These are phyloP conservation scores for Clavelina lepadiformis DNA, from an alignment of 23 tunicate species.

Conservation along the genomic window DNA sequence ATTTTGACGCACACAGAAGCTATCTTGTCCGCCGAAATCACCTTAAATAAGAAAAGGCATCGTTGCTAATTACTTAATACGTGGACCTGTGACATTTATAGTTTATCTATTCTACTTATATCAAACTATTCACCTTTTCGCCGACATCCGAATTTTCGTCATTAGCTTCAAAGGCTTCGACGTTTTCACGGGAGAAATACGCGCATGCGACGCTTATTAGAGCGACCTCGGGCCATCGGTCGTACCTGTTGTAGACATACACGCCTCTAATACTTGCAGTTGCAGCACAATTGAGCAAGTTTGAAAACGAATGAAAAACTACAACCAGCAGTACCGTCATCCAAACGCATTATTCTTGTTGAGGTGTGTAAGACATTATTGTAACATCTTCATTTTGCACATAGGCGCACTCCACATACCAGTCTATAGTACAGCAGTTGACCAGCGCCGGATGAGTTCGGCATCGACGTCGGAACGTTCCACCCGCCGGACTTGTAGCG, in stretches of 20 bases:
- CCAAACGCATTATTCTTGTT: no score
- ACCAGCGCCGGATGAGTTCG: conserved; percentile 91
- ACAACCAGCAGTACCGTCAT: no score
- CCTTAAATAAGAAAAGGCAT: no score
- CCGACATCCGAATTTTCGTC: not conserved
- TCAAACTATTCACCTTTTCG: not conserved
- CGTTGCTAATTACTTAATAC: no score
- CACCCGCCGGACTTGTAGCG: conserved; percentile 89
- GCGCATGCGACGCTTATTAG: conserved; percentile 82
- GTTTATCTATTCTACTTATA: no score
- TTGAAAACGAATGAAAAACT: no score
- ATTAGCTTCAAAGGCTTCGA: conserved; percentile 14
- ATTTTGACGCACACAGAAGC: conserved; percentile 82
- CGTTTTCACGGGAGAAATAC: conserved; percentile 64
- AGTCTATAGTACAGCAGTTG: conserved; percentile 96
- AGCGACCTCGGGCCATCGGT: conserved; percentile 91
- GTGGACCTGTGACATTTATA: no score
- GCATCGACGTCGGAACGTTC: conserved; percentile 60
- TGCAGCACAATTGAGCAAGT: no score
- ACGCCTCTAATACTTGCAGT: no score
- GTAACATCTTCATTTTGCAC: not conserved
- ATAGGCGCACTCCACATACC: conserved; percentile 40
- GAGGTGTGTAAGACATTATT: not conserved
- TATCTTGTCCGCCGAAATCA: conserved; percentile 30
- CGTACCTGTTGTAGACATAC: no score